Percentiles rank a stretch among this genome's conserved stretches.
These are phyloP conservation scores for Hipparchia sbordonii DNA, from an alignment of 2,888 invertebrate genomes.

Conservation along the genomic window DNA sequence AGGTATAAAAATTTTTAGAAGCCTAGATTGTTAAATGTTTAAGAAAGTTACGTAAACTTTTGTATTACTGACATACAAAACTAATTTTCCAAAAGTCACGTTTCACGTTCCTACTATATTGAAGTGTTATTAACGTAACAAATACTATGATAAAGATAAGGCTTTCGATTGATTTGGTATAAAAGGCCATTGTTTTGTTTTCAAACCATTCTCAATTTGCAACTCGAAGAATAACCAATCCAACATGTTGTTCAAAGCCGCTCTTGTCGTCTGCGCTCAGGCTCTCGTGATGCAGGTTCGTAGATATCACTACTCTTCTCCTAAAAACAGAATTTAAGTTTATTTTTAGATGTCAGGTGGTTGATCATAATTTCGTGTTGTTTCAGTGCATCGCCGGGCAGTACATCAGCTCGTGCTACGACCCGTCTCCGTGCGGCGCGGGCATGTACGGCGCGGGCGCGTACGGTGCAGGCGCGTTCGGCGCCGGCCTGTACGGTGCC, in stretches of 20 bases:
- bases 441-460: neutral
- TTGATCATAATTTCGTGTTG: no score
- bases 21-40: neutral
- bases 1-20: neutral
- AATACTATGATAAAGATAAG: neutral
- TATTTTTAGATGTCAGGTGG: no score
- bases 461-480: no score
- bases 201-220: neutral
- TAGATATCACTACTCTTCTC: neutral
- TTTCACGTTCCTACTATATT: neutral
- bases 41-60: no score
- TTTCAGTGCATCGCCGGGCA: neutral
- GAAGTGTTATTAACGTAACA: neutral
- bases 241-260: neutral
- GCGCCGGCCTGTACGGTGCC: conserved; percentile 29
- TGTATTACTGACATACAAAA: neutral
- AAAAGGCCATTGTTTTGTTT: neutral
- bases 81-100: neutral
- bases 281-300: conserved; percentile 1
- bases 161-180: neutral
- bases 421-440: neutral
- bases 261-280: neutral
- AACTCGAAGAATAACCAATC: neutral
- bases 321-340: no score
- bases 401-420: neutral